These are phyloP conservation scores for Drosophila phalerata DNA, from an alignment of 2,888 invertebrate species.

Conservation along the genomic window DNA sequence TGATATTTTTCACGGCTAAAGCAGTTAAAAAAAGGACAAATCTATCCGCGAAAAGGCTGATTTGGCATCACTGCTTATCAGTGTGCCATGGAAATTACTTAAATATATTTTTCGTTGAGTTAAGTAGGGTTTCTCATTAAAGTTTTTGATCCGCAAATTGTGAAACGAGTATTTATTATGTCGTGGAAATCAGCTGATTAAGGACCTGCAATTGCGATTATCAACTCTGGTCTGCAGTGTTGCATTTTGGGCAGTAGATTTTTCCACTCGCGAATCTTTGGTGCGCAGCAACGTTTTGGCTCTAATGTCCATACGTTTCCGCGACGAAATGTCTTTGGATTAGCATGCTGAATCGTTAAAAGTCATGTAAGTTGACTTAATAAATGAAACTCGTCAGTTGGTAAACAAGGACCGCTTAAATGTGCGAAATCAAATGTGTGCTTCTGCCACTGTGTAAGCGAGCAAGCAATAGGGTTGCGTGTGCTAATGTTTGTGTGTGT, in stretches of 20 bases:
- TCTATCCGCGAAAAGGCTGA: too few relatives aligned
- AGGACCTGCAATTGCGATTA: constrained; percentile 6
- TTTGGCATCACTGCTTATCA: not conserved
- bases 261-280: constrained; percentile 59
- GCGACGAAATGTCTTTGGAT: constrained; percentile 38
- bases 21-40: too few relatives aligned
- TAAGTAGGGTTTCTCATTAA: not conserved
- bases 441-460: constrained; percentile 37
- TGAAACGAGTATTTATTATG: not conserved
- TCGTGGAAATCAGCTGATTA: constrained; percentile 41
- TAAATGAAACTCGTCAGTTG: constrained; percentile 1
- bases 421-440: constrained; percentile 38
- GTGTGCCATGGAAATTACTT: constrained; percentile 2
- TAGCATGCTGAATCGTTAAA: constrained; percentile 43
- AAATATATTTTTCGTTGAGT: not conserved
- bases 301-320: constrained; percentile 46
- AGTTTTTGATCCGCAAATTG: not conserved
- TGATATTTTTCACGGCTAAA: too few relatives aligned
- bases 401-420: constrained; percentile 30
- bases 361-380: constrained; percentile 58
- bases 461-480: constrained; percentile 34
- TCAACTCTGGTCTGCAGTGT: constrained; percentile 50
- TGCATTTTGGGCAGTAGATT: constrained; percentile 63
- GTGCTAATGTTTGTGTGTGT: not conserved
- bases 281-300: constrained; percentile 58